Conservation (phyloP, 2,797 vertebrate species). For the Nannoperca australis region DNA sequence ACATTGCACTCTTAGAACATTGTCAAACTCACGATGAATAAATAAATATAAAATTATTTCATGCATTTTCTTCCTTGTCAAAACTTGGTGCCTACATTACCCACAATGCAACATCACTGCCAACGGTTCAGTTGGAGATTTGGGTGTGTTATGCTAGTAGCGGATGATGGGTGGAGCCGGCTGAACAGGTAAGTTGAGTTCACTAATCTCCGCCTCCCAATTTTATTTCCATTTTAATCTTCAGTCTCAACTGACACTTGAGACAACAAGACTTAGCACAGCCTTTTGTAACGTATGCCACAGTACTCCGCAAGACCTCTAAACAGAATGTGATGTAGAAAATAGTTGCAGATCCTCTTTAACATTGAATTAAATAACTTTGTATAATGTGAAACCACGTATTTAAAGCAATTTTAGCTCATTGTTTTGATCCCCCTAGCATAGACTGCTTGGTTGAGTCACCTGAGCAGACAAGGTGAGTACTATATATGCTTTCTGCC, state of each 20-base stretch:
- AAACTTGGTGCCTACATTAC: neutral
- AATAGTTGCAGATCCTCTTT: neutral
- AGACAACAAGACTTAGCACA: too few relatives aligned
- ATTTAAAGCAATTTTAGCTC: neutral
- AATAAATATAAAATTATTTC: neutral
- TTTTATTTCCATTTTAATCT: neutral
- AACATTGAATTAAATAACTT: neutral
- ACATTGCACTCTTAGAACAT: neutral
- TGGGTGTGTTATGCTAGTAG: neutral
- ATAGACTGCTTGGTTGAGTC: neutral
- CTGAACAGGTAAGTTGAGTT: neutral
- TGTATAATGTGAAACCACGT: neutral
- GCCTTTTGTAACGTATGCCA: neutral
- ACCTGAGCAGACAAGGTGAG: neutral
- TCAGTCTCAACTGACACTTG: neutral
- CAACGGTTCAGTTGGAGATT: too few relatives aligned
- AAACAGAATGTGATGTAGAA: too few relatives aligned
- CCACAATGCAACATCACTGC: neutral
- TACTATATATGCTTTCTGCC: neutral
- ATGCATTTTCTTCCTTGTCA: neutral
- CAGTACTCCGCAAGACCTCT: neutral
- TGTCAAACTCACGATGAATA: neutral
- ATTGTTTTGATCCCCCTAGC: neutral
- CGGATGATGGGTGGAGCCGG: neutral
- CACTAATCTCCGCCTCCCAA: neutral